Evolutionary conservation across 1,140 invertebrate genomes (phyloP).

Genomic region (Lutraria rhynchaena): DNA sequence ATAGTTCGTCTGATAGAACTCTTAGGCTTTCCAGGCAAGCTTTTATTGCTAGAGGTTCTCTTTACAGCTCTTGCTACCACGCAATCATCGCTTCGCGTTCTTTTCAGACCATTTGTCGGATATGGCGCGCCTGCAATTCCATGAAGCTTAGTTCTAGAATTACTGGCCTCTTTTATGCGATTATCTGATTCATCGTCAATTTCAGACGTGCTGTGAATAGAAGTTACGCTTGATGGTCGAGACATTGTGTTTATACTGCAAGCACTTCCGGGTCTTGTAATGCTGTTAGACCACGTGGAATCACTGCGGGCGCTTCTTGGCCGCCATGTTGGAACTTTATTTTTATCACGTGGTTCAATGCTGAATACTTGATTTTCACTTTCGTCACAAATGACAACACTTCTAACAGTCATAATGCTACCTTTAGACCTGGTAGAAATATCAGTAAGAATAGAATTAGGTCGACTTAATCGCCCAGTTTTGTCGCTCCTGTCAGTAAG

Average conservation of each 20-base stretch:
- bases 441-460: constrained; percentile 50
- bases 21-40: not conserved
- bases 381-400: constrained; percentile 51
- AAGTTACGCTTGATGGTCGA: constrained; percentile 31
- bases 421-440: constrained; percentile 21
- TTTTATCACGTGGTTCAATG: constrained; percentile 46
- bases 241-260: constrained; percentile 39
- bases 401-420: constrained; percentile 52
- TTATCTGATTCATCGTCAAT: not conserved
- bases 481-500: not conserved
- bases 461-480: constrained; percentile 30
- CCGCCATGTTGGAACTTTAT: not conserved
- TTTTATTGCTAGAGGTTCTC: constrained; percentile 22
- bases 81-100: constrained; percentile 41
- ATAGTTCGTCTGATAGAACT: constrained; percentile 5
- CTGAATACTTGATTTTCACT: constrained; percentile 49
- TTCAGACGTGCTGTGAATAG: constrained; percentile 10
- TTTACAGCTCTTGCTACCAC: not conserved
- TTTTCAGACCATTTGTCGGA: not conserved
- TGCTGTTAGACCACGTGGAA: constrained; percentile 56
- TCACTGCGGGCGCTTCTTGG: constrained; percentile 45
- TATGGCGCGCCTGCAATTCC: not conserved
- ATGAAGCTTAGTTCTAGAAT: constrained; percentile 10
- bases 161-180: not conserved
- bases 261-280: constrained; percentile 49